Evolutionary conservation across 23 tunicate species (phyloP).

Genomic region (Ciona savignyi): DNA sequence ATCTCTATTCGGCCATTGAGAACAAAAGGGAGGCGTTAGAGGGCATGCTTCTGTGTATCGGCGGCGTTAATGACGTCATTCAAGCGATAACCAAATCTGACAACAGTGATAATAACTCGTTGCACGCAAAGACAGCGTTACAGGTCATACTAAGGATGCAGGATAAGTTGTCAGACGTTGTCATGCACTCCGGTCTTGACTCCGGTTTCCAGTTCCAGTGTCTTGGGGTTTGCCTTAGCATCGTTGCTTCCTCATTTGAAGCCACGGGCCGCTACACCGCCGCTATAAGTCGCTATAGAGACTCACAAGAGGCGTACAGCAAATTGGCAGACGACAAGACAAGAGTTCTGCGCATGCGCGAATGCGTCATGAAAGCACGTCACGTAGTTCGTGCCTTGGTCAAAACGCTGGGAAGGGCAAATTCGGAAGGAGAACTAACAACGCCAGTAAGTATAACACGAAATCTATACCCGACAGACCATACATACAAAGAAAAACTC

Average conservation of each 20-base stretch:
- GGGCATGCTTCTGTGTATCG: conserved; percentile 59
- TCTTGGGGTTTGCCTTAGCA: conserved; percentile 31
- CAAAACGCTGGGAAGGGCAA: conserved; percentile 38
- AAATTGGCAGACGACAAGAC: conserved; percentile 40
- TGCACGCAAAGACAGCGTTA: conserved; percentile 21
- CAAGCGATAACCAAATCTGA: conserved; percentile 33
- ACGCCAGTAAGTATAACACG: conserved; percentile 17
- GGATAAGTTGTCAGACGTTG: conserved; percentile 28
- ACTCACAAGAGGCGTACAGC: conserved; percentile 46
- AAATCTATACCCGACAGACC: no score
- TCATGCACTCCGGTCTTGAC: conserved; percentile 30
- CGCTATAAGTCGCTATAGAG: conserved; percentile 40
- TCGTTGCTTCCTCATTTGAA: conserved; percentile 41
- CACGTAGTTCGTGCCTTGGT: conserved; percentile 34
- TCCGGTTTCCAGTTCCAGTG: conserved; percentile 34
- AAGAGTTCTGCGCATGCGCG: conserved; percentile 53
- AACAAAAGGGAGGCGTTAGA: conserved; percentile 39
- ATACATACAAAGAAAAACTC: no score
- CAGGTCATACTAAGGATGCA: conserved; percentile 35
- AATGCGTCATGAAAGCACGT: conserved; percentile 53
- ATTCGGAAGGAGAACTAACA: conserved; percentile 41
- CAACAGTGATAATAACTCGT: conserved; percentile 31
- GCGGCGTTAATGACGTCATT: conserved; percentile 41
- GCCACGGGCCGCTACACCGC: conserved; percentile 36
- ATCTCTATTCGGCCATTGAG: conserved; percentile 36